Base-by-base conservation (phyloP, 37 sponge, comb jelly and placozoan genomes). In the Lycopodina hypogea region DNA sequence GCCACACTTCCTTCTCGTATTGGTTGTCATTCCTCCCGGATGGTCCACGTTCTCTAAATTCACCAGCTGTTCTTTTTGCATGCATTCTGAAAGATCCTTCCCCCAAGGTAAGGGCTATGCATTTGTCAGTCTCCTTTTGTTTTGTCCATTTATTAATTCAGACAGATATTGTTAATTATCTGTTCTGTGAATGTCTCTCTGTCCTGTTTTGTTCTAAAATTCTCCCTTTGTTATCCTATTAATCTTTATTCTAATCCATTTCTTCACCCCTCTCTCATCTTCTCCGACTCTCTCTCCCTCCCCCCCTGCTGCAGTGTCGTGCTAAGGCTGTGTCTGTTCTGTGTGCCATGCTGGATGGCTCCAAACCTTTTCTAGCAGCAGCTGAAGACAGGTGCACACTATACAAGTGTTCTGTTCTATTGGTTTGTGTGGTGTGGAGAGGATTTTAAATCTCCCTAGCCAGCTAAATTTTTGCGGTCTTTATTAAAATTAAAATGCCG, bases 21-120 rank as follows among this genome's bases (percentile, higher is more conserved):
- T 73, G 89, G 74, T 60, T 59, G 1, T 75, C 89, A 0, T 83
- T 83, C 37, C 89, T 89, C 36, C 89, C 89, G 23, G 80, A 89
- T 64, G 67, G 77, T 22, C 79, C 84, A n/a, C 84, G 75, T 53
- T 74, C 66, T 7, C 84, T 78, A 21, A 69, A 76, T 71, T 76
- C 84, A 11, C 56, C 86, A 22, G 81, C 76, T 38, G 75, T 77
- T 24, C 70, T 87, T 11, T 56, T 88, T 3, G 71, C 80, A 18
- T 79, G 76, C 48, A 29, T 87, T 40, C 42, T 77, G 42, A 81
- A 58, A 37, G 81, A 87, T 61, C 70, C 81, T 50, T 37, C 26
- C 4, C 72, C 71, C 65, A 85, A 85, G 62, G 86, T 72, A 45
- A 73, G 62, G 17, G 18, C 0, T 12, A 45, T 45, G 4, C n/a